A percentile compares a stretch with the other conserved stretches of the same genome.
These are phyloP conservation scores for Calycopis cecrops DNA, from an alignment of 1,140 invertebrate genomes.

Conservation along the genomic window DNA sequence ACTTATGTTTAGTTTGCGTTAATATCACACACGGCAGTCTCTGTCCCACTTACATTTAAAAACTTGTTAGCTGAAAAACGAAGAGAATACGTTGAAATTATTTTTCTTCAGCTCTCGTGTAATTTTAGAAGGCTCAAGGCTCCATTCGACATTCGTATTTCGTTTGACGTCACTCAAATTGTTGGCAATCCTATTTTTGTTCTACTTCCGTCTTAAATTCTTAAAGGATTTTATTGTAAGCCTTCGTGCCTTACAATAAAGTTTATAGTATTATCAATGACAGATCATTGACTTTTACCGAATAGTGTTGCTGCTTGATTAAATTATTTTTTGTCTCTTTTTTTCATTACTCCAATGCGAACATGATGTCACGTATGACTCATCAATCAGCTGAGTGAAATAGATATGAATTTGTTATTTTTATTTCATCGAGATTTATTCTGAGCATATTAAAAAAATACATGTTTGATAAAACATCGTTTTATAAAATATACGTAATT, in stretches of 20 bases:
- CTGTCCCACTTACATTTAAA: conserved; percentile 44
- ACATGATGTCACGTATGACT: conserved; percentile 27
- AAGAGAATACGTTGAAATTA: conserved; percentile 51
- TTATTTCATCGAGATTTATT: neutral
- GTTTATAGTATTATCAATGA: conserved; percentile 41
- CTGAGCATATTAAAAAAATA: neutral
- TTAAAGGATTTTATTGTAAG: conserved; percentile 52
- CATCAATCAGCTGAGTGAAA: conserved; percentile 26
- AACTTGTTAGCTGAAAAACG: conserved; percentile 46
- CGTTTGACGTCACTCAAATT: conserved; percentile 65
- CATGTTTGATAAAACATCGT: too few species aligned
- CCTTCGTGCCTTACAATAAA: conserved; percentile 47
- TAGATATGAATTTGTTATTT: neutral
- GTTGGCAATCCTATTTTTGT: conserved; percentile 73
- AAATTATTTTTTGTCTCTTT: conserved; percentile 26
- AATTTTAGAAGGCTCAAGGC: conserved; percentile 67
- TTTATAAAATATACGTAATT: too few species aligned
- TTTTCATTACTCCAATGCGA: conserved; percentile 23
- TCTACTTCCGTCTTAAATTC: conserved; percentile 57
- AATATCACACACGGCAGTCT: conserved; percentile 47
- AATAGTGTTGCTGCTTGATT: conserved; percentile 37
- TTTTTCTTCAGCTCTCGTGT: conserved; percentile 57
- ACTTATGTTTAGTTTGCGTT: conserved; percentile 33
- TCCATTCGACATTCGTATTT: conserved; percentile 51
- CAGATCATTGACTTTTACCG: conserved; percentile 28